Percentiles rank a stretch among this genome's conserved stretches.
Evolutionary conservation across 1,140 invertebrate genomes (phyloP).

Genomic region (Ostrea denselamellosa): DNA sequence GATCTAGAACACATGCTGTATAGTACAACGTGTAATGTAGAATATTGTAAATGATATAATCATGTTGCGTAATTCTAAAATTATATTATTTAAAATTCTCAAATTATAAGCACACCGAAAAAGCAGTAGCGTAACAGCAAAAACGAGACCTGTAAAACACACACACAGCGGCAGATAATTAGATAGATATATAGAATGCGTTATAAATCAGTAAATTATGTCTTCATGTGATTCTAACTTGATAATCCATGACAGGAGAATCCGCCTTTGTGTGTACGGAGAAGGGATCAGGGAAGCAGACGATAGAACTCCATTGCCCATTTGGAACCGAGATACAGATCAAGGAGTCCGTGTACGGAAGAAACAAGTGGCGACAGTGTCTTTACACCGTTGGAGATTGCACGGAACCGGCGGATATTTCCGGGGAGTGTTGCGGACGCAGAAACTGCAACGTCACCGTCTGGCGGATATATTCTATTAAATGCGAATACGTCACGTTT

Average conservation of each 20-base stretch:
- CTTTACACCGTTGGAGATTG: constrained; percentile 58
- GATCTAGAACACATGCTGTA: no score
- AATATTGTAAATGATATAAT: no score
- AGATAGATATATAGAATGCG: no score
- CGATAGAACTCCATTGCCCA: constrained; percentile 54
- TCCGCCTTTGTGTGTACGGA: constrained; percentile 48
- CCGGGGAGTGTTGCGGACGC: constrained; percentile 56
- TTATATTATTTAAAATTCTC: no score
- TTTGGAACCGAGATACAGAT: constrained; percentile 54
- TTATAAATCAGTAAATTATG: no score
- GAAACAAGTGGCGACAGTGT: constrained; percentile 58
- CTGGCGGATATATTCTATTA: constrained; percentile 56
- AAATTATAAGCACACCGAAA: no score
- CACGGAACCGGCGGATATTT: constrained; percentile 53
- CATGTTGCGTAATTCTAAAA: no score
- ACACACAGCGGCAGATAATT: no score
- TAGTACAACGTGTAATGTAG: no score
- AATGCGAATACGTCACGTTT: constrained; percentile 61
- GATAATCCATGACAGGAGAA: background rate
- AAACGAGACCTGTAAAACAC: no score
- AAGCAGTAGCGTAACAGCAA: no score
- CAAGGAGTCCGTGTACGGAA: constrained; percentile 57
- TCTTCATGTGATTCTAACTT: no score
- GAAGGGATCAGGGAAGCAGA: constrained; percentile 45
- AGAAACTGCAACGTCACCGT: constrained; percentile 58